Evolutionary conservation across 2,113 vertebrate genomes (phyloP).

Genomic region (Pristiophorus japonicus): DNA sequence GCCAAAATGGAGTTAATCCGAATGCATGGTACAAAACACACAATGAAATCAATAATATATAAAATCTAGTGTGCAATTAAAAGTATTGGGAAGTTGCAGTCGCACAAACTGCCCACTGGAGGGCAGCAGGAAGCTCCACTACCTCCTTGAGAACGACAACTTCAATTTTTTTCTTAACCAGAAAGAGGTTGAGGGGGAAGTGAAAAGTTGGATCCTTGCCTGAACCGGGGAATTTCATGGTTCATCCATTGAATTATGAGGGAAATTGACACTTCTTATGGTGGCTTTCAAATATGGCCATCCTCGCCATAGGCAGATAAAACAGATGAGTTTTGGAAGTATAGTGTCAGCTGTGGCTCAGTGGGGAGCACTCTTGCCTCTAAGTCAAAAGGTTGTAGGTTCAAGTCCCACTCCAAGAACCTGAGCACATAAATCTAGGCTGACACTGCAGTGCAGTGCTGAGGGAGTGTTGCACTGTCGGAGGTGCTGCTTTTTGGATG

Average conservation of each 20-base stretch:
- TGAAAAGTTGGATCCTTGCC: neutral
- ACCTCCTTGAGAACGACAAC: neutral
- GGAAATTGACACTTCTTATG: neutral
- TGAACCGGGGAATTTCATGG: neutral
- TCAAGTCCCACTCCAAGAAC: too few species aligned
- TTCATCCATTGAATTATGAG: neutral
- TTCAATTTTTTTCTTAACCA: neutral
- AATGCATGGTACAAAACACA: too few species aligned
- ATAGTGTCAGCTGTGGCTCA: too few species aligned
- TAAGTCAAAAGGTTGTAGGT: too few species aligned
- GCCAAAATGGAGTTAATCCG: neutral
- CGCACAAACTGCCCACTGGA: neutral
- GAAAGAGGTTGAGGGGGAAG: neutral
- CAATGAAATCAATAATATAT: too few species aligned
- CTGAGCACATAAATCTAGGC: too few species aligned
- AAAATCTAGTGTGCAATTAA: neutral
- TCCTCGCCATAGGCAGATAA: neutral
- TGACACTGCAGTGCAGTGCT: too few species aligned
- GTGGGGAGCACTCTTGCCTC: too few species aligned
- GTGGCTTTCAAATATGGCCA: neutral
- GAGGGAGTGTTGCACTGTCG: too few species aligned
- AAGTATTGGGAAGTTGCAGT: neutral
- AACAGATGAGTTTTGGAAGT: neutral
- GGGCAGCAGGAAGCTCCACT: neutral
- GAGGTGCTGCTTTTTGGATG: too few species aligned